These are phyloP conservation scores for Eledona agricola DNA, from an alignment of 2,888 invertebrate species.

Conservation along the genomic window DNA sequence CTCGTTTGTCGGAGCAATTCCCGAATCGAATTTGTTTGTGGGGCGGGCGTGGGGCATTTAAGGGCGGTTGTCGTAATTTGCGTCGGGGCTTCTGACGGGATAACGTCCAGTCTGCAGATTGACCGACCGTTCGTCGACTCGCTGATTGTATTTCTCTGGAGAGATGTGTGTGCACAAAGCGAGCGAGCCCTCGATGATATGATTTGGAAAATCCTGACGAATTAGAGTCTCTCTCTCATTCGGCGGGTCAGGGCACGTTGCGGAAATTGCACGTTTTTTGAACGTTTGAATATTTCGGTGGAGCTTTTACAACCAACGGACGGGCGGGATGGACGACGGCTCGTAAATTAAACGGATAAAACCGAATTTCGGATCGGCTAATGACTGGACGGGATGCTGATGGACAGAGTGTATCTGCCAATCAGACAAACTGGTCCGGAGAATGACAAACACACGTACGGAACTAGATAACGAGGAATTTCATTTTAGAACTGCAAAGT, in stretches of 20 bases:
- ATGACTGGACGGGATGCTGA: slow-evolving; percentile 17
- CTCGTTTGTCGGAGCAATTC: slow-evolving; percentile 13
- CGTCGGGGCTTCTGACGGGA: slow-evolving; percentile 46
- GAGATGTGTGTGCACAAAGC: slow-evolving; percentile 41
- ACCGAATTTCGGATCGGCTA: slow-evolving; percentile 25
- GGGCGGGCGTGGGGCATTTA: slow-evolving; percentile 19
- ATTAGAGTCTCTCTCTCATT: slow-evolving; percentile 27
- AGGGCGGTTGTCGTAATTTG: slow-evolving; percentile 49
- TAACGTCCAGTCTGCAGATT: slow-evolving; percentile 36
- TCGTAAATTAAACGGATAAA: slow-evolving; percentile 33
- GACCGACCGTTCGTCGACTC: slow-evolving; percentile 45
- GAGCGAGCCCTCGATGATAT: slow-evolving; percentile 53
- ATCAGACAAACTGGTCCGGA: slow-evolving; percentile 9
- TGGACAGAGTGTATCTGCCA: slow-evolving; percentile 8
- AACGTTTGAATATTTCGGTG: slow-evolving; percentile 31
- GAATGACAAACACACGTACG: background rate
- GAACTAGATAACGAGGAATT: too few species aligned
- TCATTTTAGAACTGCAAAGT: too few species aligned
- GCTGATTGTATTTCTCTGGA: slow-evolving; percentile 42
- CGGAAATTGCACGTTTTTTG: slow-evolving; percentile 28
- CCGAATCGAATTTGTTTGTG: slow-evolving; percentile 31
- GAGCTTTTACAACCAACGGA: slow-evolving; percentile 26
- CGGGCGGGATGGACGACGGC: slow-evolving; percentile 23
- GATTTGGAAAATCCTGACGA: slow-evolving; percentile 52
- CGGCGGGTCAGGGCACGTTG: slow-evolving; percentile 11